Evolutionary conservation across 1,140 invertebrate genomes (phyloP).

Genomic region (Oryzaephilus surinamensis): DNA sequence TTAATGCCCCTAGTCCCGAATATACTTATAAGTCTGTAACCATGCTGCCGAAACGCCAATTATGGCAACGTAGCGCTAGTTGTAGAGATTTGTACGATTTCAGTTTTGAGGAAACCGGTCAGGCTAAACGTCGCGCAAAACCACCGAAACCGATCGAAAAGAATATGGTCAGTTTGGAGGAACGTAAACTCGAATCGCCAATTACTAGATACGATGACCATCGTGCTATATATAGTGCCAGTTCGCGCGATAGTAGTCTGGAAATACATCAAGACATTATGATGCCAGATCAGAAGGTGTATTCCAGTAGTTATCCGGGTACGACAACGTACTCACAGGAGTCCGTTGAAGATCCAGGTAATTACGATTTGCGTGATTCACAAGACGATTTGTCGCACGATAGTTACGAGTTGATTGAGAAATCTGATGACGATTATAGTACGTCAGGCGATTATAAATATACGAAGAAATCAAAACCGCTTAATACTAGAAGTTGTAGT

Average conservation of each 20-base stretch:
- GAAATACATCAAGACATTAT: slow-evolving; percentile 49
- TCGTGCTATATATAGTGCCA: slow-evolving; percentile 45
- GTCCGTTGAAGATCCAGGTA: slow-evolving; percentile 48
- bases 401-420: slow-evolving; percentile 76
- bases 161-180: slow-evolving; percentile 25
- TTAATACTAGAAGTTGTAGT: slow-evolving; percentile 47
- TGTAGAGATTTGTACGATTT: slow-evolving; percentile 66
- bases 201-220: slow-evolving; percentile 65
- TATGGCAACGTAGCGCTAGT: slow-evolving; percentile 66
- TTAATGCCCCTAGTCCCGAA: slow-evolving; percentile 33
- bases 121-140: slow-evolving; percentile 42
- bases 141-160: slow-evolving; percentile 24
- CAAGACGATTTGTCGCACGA: slow-evolving; percentile 82
- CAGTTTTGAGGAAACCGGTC: slow-evolving; percentile 56
- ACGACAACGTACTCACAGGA: slow-evolving; percentile 53
- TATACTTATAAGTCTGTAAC: slow-evolving; percentile 16
- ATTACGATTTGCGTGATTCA: slow-evolving; percentile 51
- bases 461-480: slow-evolving; percentile 18
- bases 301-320: slow-evolving; percentile 75
- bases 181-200: slow-evolving; percentile 55
- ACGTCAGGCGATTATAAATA: slow-evolving; percentile 27
- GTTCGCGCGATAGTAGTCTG: slow-evolving; percentile 46
- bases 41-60: slow-evolving; percentile 38
- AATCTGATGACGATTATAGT: slow-evolving; percentile 51
- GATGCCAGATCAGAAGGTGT: slow-evolving; percentile 48